Conservation (phyloP, 2,888 invertebrate genomes). For the Octonoba sinensis region DNA sequence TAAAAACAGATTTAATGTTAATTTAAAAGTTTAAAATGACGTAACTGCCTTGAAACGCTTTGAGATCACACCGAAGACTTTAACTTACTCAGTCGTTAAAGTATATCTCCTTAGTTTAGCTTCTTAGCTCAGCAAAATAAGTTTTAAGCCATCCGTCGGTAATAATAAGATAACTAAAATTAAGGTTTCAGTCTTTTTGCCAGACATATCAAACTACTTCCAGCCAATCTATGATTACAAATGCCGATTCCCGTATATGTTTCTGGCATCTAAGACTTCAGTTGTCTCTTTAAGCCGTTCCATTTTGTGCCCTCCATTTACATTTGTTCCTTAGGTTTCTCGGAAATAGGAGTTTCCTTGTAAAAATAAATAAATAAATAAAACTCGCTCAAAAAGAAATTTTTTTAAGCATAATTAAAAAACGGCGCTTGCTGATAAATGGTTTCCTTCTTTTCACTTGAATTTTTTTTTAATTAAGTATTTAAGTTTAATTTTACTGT, state of each 20-base stretch:
- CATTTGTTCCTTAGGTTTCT: conserved; percentile 41
- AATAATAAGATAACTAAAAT: not conserved
- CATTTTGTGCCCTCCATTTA: conserved; percentile 62
- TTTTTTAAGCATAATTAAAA: too few species aligned
- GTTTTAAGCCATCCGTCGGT: conserved; percentile 40
- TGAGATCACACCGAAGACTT: too few species aligned
- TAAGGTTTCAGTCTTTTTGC: conserved; percentile 24
- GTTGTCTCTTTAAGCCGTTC: conserved; percentile 35
- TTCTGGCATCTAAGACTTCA: conserved; percentile 17
- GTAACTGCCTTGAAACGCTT: too few species aligned
- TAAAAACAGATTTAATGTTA: too few species aligned
- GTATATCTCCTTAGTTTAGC: conserved; percentile 36
- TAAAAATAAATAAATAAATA: too few species aligned
- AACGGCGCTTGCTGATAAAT: too few species aligned
- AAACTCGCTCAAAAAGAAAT: too few species aligned
- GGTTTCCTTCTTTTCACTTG: too few species aligned
- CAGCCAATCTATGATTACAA: conserved; percentile 41
- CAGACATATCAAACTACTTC: conserved; percentile 42
- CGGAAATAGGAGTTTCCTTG: conserved; percentile 7
- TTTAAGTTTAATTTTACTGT: too few species aligned
- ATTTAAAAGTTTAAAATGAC: too few species aligned
- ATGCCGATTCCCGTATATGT: conserved; percentile 36
- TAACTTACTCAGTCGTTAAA: conserved; percentile 3
- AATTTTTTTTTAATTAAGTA: too few species aligned
- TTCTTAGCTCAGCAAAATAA: conserved; percentile 24